Conservation (phyloP, 2,113 vertebrate genomes). For the Fukomys damarensis region DNA sequence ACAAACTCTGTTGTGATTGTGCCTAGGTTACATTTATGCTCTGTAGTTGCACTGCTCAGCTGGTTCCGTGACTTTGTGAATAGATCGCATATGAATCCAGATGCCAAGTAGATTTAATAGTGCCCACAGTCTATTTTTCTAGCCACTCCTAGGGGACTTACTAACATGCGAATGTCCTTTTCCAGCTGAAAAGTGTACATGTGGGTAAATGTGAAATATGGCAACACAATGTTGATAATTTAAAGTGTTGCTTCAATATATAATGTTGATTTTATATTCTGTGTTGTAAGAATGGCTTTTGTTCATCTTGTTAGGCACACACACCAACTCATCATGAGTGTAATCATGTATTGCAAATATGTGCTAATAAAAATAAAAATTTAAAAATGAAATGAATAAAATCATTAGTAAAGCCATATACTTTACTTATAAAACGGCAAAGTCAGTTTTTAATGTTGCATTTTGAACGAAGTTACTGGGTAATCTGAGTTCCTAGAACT, state of each 20-base stretch:
- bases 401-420: constrained; percentile 20
- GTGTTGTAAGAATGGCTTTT: constrained; percentile 21
- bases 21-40: background rate
- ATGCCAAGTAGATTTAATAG: background rate
- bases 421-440: constrained; percentile 46
- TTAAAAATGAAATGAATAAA: background rate
- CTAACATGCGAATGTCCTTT: background rate
- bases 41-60: background rate
- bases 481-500: background rate
- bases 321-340: background rate
- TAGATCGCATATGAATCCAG: background rate
- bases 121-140: background rate
- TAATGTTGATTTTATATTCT: background rate
- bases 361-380: background rate
- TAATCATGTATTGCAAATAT: background rate
- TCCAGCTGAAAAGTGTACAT: background rate
- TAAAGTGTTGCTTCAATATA: background rate
- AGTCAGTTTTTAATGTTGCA: background rate
- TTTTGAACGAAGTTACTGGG: background rate
- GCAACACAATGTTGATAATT: background rate
- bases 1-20: background rate
- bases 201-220: background rate
- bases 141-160: background rate
- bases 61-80: background rate
- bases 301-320: background rate